These are phyloP conservation scores for Galerucella pusilla DNA, from an alignment of 2,888 invertebrate species.

Conservation along the genomic window DNA sequence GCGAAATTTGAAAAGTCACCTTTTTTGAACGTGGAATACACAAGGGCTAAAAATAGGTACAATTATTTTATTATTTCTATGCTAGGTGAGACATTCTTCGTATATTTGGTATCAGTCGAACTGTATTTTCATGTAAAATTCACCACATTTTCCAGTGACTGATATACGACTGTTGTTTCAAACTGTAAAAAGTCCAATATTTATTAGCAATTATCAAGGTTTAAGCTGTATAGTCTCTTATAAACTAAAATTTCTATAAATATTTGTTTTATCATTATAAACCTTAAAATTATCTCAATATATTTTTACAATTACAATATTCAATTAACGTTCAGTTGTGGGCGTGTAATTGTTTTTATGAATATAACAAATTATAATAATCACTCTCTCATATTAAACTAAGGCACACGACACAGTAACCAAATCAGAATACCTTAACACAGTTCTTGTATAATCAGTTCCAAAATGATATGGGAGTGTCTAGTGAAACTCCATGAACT, in stretches of 20 bases:
- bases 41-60: not conserved
- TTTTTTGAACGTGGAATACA: no score
- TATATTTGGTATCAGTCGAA: slow-evolving; percentile 49
- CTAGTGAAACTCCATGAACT: no score
- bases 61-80: slow-evolving; percentile 8
- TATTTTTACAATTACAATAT: not conserved
- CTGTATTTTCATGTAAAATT: slow-evolving; percentile 35
- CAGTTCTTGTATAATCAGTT: no score
- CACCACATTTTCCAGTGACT: slow-evolving; percentile 49
- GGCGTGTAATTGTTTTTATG: no score
- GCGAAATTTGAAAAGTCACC: no score
- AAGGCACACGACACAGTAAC: no score
- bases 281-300: not conserved
- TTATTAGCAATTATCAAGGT: slow-evolving; percentile 64
- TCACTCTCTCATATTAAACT: no score
- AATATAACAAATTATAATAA: no score
- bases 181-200: slow-evolving; percentile 63
- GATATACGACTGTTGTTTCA: slow-evolving; percentile 52
- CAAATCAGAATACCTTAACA: no score
- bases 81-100: slow-evolving; percentile 39
- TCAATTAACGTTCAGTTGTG: not conserved
- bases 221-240: slow-evolving; percentile 59
- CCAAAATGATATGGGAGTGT: no score
- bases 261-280: not conserved
- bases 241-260: slow-evolving; percentile 14